Conservation (phyloP, 1,140 invertebrate species). For the Zelostemma sp. region DNA sequence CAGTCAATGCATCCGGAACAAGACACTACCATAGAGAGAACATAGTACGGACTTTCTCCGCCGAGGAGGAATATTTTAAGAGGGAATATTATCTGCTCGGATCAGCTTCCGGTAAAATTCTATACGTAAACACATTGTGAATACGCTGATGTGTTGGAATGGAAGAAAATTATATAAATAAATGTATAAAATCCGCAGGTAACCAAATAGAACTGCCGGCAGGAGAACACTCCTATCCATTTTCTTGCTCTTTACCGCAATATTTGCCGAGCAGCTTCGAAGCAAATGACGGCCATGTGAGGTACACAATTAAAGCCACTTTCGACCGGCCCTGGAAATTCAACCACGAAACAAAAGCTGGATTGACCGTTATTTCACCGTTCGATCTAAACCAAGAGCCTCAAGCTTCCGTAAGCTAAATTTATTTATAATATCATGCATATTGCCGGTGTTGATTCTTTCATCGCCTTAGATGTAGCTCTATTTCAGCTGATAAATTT, state of each 20-base stretch:
- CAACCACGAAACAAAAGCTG: constrained; percentile 84
- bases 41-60: constrained; percentile 72
- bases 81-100: constrained; percentile 76
- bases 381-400: constrained; percentile 84
- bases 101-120: constrained; percentile 70
- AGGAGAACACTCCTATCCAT: constrained; percentile 79
- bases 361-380: constrained; percentile 85
- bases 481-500: too few relatives aligned
- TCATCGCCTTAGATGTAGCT: too few relatives aligned
- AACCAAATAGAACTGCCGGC: constrained; percentile 75
- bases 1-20: too few relatives aligned
- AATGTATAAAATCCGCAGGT: constrained; percentile 58
- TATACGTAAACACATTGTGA: too few relatives aligned
- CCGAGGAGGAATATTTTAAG: constrained; percentile 79
- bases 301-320: constrained; percentile 84
- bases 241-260: constrained; percentile 76
- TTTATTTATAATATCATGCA: too few relatives aligned
- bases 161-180: not conserved
- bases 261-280: constrained; percentile 84
- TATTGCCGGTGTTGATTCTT: too few relatives aligned
- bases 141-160: too few relatives aligned
- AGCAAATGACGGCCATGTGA: constrained; percentile 81
- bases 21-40: constrained; percentile 73
- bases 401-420: constrained; percentile 69
- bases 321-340: constrained; percentile 87